Percentiles rank a stretch among this genome's conserved stretches.
Conservation (phyloP, 2,797 vertebrate species). For the Pseudochirops cupreus region DNA sequence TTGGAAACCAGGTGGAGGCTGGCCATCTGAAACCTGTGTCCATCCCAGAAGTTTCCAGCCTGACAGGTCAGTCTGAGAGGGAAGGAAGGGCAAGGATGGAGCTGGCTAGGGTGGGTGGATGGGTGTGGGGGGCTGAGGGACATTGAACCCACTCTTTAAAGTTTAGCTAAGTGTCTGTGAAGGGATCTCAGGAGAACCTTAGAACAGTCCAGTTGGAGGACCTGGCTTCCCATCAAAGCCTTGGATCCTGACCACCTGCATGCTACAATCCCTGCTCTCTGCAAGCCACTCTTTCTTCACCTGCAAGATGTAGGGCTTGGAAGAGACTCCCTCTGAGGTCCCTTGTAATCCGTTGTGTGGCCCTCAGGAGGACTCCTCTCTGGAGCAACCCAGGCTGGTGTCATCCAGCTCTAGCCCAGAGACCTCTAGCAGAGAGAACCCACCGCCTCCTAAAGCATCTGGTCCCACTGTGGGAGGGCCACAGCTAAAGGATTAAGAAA, state of each 20-base stretch:
- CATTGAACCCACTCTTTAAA: neutral
- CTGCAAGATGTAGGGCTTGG: neutral
- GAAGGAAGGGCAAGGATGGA: neutral
- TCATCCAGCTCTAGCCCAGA: neutral
- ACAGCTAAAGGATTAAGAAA: neutral
- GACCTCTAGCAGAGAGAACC: neutral
- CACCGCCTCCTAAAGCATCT: neutral
- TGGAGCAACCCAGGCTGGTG: neutral
- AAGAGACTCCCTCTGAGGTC: too few species aligned
- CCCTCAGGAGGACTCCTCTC: too few species aligned
- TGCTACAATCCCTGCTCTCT: too few species aligned
- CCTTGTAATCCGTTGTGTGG: too few species aligned
- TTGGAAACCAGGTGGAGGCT: conserved; percentile 71
- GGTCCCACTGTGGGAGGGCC: neutral
- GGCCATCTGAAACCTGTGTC: conserved; percentile 77
- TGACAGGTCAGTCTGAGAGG: conserved; percentile 81
- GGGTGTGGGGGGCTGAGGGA: neutral
- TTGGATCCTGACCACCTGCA: too few species aligned
- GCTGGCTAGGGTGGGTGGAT: neutral
- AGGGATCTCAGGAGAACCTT: neutral
- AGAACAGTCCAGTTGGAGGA: neutral
- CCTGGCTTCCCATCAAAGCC: neutral
- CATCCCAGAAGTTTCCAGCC: conserved; percentile 84
- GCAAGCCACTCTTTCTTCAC: too few species aligned
- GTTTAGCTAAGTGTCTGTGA: neutral